Conservation (phyloP, 1,140 invertebrate genomes). For the Drosophila sproati region DNA sequence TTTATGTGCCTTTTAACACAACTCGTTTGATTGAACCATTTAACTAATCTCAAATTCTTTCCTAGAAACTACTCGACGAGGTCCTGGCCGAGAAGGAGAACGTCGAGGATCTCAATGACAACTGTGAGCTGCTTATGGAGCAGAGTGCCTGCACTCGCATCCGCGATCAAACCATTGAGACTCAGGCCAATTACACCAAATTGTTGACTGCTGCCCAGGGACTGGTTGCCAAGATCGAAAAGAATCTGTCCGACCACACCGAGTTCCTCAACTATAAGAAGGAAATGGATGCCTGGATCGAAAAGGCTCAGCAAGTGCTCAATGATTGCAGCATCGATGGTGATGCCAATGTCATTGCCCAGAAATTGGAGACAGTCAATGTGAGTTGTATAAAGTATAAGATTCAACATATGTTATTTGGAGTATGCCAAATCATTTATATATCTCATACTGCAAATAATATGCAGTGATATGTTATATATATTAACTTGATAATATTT, state of each 20-base stretch:
- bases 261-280: slow-evolving; percentile 94
- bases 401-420: not conserved
- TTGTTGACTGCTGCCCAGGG: slow-evolving; percentile 91
- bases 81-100: slow-evolving; percentile 90
- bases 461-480: too few relatives aligned
- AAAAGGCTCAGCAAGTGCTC: slow-evolving; percentile 90
- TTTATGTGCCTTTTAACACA: slow-evolving; percentile 56
- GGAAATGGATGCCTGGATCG: slow-evolving; percentile 92
- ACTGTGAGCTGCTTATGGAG: slow-evolving; percentile 94
- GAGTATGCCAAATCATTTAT: too few relatives aligned
- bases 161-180: slow-evolving; percentile 92
- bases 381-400: slow-evolving; percentile 71
- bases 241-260: slow-evolving; percentile 94
- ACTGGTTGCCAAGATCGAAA: slow-evolving; percentile 92
- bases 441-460: too few relatives aligned
- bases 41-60: slow-evolving; percentile 47
- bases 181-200: slow-evolving; percentile 92
- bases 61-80: slow-evolving; percentile 89
- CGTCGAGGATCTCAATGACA: slow-evolving; percentile 93
- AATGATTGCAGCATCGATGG: slow-evolving; percentile 93
- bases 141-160: slow-evolving; percentile 92
- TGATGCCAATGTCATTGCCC: slow-evolving; percentile 90
- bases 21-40: not conserved
- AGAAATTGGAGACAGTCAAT: slow-evolving; percentile 92
- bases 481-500: not conserved